Evolutionary conservation across 2,888 invertebrate genomes (phyloP).

Genomic region (Mayetiola destructor): DNA sequence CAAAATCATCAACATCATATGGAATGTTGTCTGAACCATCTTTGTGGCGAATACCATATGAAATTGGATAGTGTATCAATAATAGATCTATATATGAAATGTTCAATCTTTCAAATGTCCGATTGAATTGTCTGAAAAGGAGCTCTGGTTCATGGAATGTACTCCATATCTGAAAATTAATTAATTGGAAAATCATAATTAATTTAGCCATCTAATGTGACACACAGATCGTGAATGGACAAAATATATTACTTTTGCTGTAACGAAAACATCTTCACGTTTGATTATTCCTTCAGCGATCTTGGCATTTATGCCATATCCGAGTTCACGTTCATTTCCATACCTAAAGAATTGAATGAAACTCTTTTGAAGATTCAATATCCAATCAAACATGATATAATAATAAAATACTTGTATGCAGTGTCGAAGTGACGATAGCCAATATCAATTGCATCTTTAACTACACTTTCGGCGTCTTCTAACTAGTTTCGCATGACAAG

Average conservation of each 20-base stretch:
- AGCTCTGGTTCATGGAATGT: conserved; percentile 69
- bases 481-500: neutral
- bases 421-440: conserved; percentile 29
- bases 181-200: neutral
- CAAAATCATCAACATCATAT: conserved; percentile 38
- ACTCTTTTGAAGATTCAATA: no score
- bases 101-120: conserved; percentile 38
- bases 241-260: neutral
- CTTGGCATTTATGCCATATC: neutral
- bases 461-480: neutral
- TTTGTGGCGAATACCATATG: conserved; percentile 21
- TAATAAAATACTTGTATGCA: no score
- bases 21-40: conserved; percentile 19
- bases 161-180: conserved; percentile 55
- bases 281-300: conserved; percentile 3
- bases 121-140: conserved; percentile 53
- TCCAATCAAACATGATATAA: no score
- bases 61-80: conserved; percentile 33
- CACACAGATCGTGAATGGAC: neutral
- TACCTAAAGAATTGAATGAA: neutral
- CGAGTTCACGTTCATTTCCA: neutral
- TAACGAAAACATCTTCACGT: neutral
- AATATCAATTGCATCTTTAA: neutral
- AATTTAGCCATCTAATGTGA: neutral
- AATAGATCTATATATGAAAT: conserved; percentile 28